Evolutionary conservation across 2,888 invertebrate species (phyloP).

Genomic region (Plebejus anna): DNA sequence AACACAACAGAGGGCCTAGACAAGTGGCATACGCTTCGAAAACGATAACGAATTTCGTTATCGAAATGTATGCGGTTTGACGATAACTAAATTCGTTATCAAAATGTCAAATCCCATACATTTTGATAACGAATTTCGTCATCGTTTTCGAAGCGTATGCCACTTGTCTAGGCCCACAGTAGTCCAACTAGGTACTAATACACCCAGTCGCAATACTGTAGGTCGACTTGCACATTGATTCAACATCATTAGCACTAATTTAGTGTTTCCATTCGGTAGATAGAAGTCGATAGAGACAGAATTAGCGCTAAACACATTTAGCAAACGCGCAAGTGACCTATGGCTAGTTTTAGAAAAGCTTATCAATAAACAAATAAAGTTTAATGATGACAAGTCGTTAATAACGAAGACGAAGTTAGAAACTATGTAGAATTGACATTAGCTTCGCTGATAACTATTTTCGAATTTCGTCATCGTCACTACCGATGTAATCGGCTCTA

Average conservation of each 20-base stretch:
- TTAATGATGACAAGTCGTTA: neutral
- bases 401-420: neutral
- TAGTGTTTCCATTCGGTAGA: conserved; percentile 41
- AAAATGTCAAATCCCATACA: too few species aligned
- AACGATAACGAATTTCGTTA: too few species aligned
- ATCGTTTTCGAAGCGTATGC: too few species aligned
- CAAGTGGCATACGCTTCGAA: too few species aligned
- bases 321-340: conserved; percentile 13
- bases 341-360: neutral
- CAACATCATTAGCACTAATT: conserved; percentile 38
- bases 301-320: conserved; percentile 9
- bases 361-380: neutral
- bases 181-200: neutral
- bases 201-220: neutral
- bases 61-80: too few species aligned
- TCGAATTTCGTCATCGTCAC: too few species aligned
- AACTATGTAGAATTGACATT: neutral
- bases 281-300: neutral
- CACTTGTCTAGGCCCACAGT: neutral
- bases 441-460: neutral
- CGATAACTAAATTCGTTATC: too few species aligned
- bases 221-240: conserved; percentile 45
- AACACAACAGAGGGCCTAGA: neutral
- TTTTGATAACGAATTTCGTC: too few species aligned
- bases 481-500: too few species aligned